These are phyloP conservation scores for Nudaria mundana DNA, from an alignment of 2,888 invertebrate genomes.

Conservation along the genomic window DNA sequence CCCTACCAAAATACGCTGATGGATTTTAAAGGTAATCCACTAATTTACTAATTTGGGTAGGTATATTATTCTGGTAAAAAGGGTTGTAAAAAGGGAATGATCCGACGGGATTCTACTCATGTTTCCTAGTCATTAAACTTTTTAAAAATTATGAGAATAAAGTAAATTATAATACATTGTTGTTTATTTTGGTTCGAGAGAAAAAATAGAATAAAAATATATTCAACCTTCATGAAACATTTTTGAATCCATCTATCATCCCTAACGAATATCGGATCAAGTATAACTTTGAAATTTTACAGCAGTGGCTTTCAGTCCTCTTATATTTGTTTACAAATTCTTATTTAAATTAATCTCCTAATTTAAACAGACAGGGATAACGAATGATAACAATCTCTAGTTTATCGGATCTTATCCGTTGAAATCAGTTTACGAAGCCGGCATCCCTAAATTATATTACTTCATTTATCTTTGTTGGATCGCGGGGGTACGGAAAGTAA, in stretches of 20 bases:
- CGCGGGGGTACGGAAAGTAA: too few relatives aligned
- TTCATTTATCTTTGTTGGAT: constrained; percentile 4
- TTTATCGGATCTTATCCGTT: constrained; percentile 17
- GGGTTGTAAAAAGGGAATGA: too few relatives aligned
- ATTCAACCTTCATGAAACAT: not conserved
- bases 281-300: constrained; percentile 26
- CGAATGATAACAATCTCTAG: constrained; percentile 14
- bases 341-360: constrained; percentile 17
- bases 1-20: constrained; percentile 14
- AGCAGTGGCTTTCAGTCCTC: constrained; percentile 7
- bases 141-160: too few relatives aligned
- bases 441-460: constrained; percentile 4
- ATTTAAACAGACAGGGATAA: constrained; percentile 15
- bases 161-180: too few relatives aligned
- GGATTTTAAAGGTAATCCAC: not conserved
- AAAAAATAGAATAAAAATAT: too few relatives aligned
- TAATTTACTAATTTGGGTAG: constrained; percentile 21
- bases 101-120: too few relatives aligned
- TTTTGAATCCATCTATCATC: too few relatives aligned
- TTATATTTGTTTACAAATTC: constrained; percentile 21
- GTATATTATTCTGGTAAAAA: constrained; percentile 16
- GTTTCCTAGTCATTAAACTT: too few relatives aligned
- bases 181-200: not conserved
- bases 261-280: too few relatives aligned
- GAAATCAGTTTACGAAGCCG: constrained; percentile 6